Evolutionary conservation across 2,113 vertebrate genomes (phyloP), one percentile per base, ranked within the genome.

Genomic region (Ochotona princeps): DNA sequence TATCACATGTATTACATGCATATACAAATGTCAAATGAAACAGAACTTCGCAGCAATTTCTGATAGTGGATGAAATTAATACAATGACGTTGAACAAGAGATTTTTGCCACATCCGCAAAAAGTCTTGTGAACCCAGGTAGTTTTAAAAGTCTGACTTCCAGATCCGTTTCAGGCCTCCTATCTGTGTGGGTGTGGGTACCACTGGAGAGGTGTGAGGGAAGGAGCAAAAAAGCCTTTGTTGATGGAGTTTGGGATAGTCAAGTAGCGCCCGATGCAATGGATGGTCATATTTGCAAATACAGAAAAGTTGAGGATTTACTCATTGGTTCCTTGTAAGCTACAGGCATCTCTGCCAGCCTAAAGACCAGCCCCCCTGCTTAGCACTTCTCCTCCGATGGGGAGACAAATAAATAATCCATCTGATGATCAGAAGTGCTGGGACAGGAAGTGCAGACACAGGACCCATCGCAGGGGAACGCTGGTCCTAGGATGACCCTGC

Each of bases 381-480:
- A 25, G 51, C 44, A 80, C 67, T 26, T 66, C 32, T 2, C 10
- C 23, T 69, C 0, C 60, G 12, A 3, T 6, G 26, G 14, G 28
- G 47, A 76, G 47, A 35, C 7, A 65, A 15, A 49, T 4, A 26
- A 60, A 4, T 7, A 35, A 12, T 32, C 14, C 30, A 4, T 0
- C 14, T 25, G 26, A 20, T 35, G 38, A 28, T 9, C 14, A 21
- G 60, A 8, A 1, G 21, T 7, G 5, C 7, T 13, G 1, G 15
- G 2, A n/a, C 25, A 7, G 57, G 9, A 18, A 13, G 4, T 10
- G 6, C 14, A 15, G 44, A 15, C 5, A 8, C 13, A 5, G 30
- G 6, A 4, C 32, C 38, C 61, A 32, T 23, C 5, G 12, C 14
- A 51, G 25, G 38, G 15, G 17, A n/a, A 20, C 65, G 63, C 17